phyloP scores from a whole-genome alignment of 2,113 vertebrate genomes.

The Axis porcinus region DNA sequence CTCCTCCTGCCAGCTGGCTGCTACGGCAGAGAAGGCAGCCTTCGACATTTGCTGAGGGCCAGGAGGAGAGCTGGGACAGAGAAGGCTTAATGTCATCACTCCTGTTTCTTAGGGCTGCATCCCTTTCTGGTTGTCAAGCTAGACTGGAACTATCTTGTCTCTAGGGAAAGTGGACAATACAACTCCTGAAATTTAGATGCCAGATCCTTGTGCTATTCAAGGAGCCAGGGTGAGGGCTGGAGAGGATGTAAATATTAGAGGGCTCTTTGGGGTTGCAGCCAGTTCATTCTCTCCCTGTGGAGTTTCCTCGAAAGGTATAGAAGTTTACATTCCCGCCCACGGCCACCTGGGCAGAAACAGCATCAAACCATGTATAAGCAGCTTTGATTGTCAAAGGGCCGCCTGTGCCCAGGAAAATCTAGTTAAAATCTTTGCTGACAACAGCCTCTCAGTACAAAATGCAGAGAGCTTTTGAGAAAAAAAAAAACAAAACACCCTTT shows the following conservation, averaged over 20 bases:
- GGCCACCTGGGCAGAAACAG: not conserved
- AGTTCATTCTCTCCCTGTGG: constrained; percentile 1
- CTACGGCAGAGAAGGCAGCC: constrained; percentile 13
- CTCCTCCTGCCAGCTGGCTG: constrained; percentile 68
- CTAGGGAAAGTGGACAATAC: not conserved
- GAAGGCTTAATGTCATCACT: constrained; percentile 6
- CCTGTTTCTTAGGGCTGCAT: not conserved
- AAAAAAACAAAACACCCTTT: not conserved
- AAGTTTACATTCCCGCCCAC: not conserved
- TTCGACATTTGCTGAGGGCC: constrained; percentile 52
- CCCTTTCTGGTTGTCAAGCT: not conserved
- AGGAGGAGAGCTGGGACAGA: not conserved
- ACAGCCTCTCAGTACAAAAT: constrained; percentile 32
- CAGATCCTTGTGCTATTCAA: not conserved
- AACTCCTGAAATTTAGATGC: not conserved
- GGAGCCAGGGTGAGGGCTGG: not conserved
- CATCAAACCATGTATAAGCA: not conserved
- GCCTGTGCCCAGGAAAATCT: not conserved
- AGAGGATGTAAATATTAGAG: not conserved
- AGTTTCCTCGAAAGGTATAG: not conserved
- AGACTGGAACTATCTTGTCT: not conserved
- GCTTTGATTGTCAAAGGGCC: not conserved
- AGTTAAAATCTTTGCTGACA: not conserved
- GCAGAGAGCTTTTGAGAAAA: not conserved
- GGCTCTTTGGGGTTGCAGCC: not conserved